Evolutionary conservation across 2,113 vertebrate genomes (phyloP).

Genomic region (Vidua chalybeata): DNA sequence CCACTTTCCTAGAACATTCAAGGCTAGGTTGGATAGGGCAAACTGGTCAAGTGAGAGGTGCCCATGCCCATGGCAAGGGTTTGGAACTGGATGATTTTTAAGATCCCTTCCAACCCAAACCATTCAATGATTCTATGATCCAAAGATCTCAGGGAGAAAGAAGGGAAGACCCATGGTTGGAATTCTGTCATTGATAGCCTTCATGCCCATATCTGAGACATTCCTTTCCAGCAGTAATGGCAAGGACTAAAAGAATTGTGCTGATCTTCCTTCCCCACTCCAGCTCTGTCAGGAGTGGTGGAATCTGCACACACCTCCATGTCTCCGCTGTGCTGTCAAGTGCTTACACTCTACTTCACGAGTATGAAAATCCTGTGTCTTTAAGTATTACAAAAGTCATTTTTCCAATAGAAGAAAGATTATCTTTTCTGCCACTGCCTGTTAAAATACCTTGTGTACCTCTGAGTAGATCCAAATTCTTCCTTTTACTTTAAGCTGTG

Average conservation of each 20-base stretch:
- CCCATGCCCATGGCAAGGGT: not conserved
- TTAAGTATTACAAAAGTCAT: not conserved
- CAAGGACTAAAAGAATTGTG: not conserved
- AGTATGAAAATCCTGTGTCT: not conserved
- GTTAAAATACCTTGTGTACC: not conserved
- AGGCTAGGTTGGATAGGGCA: not conserved
- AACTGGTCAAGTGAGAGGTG: not conserved
- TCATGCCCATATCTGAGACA: not conserved
- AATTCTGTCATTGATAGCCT: not conserved
- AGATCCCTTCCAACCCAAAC: not conserved
- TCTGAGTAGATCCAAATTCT: conserved; percentile 2
- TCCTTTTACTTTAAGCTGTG: not conserved
- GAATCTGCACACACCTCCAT: not conserved
- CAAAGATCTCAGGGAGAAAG: not conserved
- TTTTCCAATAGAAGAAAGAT: not conserved
- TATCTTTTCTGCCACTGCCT: not conserved
- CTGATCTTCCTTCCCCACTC: not conserved
- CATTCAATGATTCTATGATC: not conserved
- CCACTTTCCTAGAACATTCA: not conserved
- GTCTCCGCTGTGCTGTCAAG: not conserved
- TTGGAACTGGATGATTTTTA: not conserved
- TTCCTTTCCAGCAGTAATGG: not conserved
- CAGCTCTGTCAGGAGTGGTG: not conserved
- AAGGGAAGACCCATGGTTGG: not conserved
- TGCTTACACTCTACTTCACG: not conserved